Conservation (phyloP, 2,113 vertebrate genomes). For the Notarius quadriscutis region DNA sequence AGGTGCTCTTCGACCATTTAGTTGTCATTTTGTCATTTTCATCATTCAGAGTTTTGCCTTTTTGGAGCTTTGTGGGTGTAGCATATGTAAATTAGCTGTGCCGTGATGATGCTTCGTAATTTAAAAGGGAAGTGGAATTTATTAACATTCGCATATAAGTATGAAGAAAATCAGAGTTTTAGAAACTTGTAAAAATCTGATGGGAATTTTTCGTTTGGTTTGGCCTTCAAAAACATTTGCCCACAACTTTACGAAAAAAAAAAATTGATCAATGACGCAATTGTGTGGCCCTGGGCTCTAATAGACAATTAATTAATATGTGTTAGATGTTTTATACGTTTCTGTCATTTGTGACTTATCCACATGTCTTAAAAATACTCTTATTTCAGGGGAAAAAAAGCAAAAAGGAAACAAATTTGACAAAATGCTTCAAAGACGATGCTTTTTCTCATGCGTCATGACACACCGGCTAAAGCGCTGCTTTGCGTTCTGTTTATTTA, state of each 20-base stretch:
- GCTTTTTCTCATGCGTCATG: background rate
- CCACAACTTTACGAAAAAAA: background rate
- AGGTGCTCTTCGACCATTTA: background rate
- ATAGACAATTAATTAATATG: background rate
- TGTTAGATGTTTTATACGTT: background rate
- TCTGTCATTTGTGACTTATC: background rate
- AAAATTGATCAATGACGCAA: background rate
- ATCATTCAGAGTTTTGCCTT: background rate
- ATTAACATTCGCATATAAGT: background rate
- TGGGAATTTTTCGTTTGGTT: background rate
- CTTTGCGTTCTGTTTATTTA: slow-evolving; percentile 64
- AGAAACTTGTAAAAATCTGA: background rate
- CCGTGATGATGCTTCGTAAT: background rate
- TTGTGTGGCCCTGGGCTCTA: background rate
- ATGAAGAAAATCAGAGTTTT: background rate
- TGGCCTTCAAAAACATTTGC: background rate
- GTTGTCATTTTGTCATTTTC: background rate
- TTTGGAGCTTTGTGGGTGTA: background rate
- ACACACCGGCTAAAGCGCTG: slow-evolving; percentile 26
- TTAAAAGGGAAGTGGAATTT: too few species aligned
- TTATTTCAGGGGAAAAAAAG: background rate
- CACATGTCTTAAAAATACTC: background rate
- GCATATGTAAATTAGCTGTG: background rate
- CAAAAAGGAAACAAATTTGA: slow-evolving; percentile 24
- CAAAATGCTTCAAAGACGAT: slow-evolving; percentile 53